A percentile compares a stretch with the other conserved stretches of the same genome.
Evolutionary conservation across 2,113 vertebrate genomes (phyloP).

Genomic region (Campylorhamphus procurvoides): DNA sequence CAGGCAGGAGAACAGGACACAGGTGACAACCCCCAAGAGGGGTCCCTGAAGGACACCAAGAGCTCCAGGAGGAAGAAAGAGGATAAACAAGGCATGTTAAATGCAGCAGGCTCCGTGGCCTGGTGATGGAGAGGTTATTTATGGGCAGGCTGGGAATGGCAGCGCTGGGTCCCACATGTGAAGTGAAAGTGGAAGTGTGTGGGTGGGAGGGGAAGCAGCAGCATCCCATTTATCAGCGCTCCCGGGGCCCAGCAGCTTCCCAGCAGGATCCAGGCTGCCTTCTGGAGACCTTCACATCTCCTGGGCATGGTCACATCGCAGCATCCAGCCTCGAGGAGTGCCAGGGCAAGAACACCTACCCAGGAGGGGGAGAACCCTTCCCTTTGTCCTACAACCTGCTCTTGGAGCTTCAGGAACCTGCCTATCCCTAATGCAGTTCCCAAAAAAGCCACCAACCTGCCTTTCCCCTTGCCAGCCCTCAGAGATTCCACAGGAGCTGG

Average conservation of each 20-base stretch:
- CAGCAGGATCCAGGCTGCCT: background rate
- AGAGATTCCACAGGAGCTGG: background rate
- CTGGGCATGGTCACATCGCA: fast-evolving
- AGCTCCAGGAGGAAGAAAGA: background rate
- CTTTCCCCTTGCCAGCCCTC: background rate
- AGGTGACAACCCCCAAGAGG: background rate
- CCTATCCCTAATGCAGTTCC: background rate
- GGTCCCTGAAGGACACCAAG: background rate
- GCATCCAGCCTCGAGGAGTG: background rate
- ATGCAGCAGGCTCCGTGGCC: background rate
- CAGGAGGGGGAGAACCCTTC: background rate
- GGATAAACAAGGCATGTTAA: background rate
- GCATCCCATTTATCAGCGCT: constrained; percentile 31
- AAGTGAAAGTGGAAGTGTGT: constrained; percentile 79
- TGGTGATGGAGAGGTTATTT: constrained; percentile 42
- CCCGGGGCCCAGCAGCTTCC: background rate
- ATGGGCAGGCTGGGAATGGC: constrained; percentile 45
- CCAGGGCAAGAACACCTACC: background rate
- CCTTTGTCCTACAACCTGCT: fast-evolving
- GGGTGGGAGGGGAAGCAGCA: constrained; percentile 79
- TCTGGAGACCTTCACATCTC: background rate
- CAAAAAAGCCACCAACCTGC: background rate
- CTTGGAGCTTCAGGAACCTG: background rate
- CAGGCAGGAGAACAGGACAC: background rate
- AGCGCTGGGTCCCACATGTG: constrained; percentile 75